Evolutionary conservation across 2,888 invertebrate genomes (phyloP).

Genomic region (Tetheella fluctuosa): DNA sequence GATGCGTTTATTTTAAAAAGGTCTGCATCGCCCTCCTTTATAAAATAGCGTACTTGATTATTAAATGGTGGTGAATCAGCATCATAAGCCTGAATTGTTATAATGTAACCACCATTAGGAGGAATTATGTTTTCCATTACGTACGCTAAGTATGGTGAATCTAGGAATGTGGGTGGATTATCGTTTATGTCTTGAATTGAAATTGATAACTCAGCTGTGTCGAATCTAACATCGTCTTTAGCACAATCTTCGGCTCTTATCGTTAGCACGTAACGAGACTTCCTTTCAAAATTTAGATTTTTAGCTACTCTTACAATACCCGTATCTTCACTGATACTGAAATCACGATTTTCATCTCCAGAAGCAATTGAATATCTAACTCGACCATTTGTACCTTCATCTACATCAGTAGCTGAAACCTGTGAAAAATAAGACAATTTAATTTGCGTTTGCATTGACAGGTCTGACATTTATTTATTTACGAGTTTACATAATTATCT

Average conservation of each 20-base stretch:
- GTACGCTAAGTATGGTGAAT: slow-evolving; percentile 96
- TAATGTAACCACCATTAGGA: slow-evolving; percentile 90
- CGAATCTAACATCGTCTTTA: slow-evolving; percentile 88
- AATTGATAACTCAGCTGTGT: slow-evolving; percentile 92
- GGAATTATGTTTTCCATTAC: slow-evolving; percentile 96
- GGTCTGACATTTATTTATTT: too few species aligned
- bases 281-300: slow-evolving; percentile 96
- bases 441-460: not conserved
- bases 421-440: slow-evolving; percentile 53
- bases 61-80: slow-evolving; percentile 96
- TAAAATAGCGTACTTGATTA: slow-evolving; percentile 95
- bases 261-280: slow-evolving; percentile 91
- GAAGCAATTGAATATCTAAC: slow-evolving; percentile 94
- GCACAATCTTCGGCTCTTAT: slow-evolving; percentile 96
- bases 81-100: slow-evolving; percentile 94
- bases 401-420: slow-evolving; percentile 95
- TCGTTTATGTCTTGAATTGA: slow-evolving; percentile 96
- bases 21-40: slow-evolving; percentile 96
- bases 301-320: slow-evolving; percentile 96
- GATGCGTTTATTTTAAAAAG: slow-evolving; percentile 96
- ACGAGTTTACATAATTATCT: slow-evolving; percentile 28
- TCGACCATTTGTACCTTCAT: slow-evolving; percentile 95
- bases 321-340: slow-evolving; percentile 95
- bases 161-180: slow-evolving; percentile 95
- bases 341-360: slow-evolving; percentile 96